Base-by-base conservation (phyloP, 2,888 invertebrate species). In the Rotaria sp. region DNA sequence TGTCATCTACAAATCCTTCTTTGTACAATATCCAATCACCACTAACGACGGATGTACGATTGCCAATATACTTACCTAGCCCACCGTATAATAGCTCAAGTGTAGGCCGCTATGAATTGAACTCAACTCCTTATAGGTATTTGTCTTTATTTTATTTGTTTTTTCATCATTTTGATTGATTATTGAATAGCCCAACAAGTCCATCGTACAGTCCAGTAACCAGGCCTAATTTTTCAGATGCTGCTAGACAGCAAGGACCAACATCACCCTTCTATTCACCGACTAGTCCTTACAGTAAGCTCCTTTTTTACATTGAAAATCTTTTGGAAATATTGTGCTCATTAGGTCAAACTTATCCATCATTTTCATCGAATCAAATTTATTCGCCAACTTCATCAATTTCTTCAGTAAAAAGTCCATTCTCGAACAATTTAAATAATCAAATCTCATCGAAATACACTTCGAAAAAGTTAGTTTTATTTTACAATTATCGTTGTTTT, bases 241-340 rank as follows among this genome's bases (percentile, higher is more conserved):
- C 89, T 21, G 90, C 91, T 15, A 89, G 89, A 93, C 3, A 91
- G 92, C 3, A 91, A 91, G 38, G 93, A 93, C 11, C 89, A 89
- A 35, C 92, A 92, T 89, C 90, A 85, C 92, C 91, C 88, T 92
- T 38, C 18, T 35, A 38, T 74, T 18, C 74, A 74, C n/a, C 74
- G 21, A 21, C 21, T 38, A 74, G 30, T 88, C 96, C 96, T 0
- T 94, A n/a, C 94, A 88, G 96, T 96, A 91, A 35, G 74, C 21
- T 30, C 1, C 18, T 35, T 15, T 30, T 7, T 10, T 18, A 21
- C 2, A 30, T 67, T 13, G 30, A 35, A 35, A 5, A 11, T 5
- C 21, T 18, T 38, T 95, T 95, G 94, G 96, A 96, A 2, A 94
- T 95, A 0, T 94, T 94, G 88, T 95, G 95, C 0, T 94, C 88